phyloP scores from a whole-genome alignment of 92 coral and sea anemone species.

The Bergia sp. region DNA sequence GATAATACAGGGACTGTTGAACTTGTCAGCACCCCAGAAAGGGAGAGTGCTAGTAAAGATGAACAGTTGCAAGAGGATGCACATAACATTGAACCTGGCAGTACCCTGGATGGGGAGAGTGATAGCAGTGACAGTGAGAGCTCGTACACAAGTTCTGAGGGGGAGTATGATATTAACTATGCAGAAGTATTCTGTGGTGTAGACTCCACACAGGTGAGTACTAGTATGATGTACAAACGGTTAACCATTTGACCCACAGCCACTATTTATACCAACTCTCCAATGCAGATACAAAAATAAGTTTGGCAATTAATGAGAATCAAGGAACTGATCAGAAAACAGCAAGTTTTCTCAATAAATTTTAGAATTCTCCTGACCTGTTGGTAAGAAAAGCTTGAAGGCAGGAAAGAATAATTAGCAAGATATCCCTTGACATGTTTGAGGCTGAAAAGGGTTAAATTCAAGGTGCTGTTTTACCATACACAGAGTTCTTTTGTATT shows the following conservation, averaged over 20 bases:
- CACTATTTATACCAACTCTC: too few relatives aligned
- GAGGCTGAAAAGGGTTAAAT: too few relatives aligned
- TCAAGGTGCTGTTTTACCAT: too few relatives aligned
- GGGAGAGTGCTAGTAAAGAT: background rate
- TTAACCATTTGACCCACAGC: background rate
- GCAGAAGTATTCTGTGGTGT: constrained; percentile 56
- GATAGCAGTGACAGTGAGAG: constrained; percentile 38
- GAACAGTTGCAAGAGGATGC: background rate
- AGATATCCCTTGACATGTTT: too few relatives aligned
- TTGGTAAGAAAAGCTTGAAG: too few relatives aligned
- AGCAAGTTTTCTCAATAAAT: too few relatives aligned
- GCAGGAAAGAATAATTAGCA: too few relatives aligned
- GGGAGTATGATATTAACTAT: constrained; percentile 63
- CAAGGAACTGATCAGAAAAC: too few relatives aligned
- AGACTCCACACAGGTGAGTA: constrained; percentile 21
- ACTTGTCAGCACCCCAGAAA: background rate
- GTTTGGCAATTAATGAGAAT: too few relatives aligned
- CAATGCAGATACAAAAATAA: too few relatives aligned
- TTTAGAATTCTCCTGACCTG: too few relatives aligned
- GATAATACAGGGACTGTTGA: background rate
- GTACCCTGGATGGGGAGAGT: background rate
- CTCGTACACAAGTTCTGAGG: constrained; percentile 72
- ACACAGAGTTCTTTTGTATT: too few relatives aligned
- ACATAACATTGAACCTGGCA: background rate
- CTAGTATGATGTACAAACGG: background rate